phyloP scores from a whole-genome alignment of 1,140 invertebrate genomes.

The Aphaenogaster floridana region DNA sequence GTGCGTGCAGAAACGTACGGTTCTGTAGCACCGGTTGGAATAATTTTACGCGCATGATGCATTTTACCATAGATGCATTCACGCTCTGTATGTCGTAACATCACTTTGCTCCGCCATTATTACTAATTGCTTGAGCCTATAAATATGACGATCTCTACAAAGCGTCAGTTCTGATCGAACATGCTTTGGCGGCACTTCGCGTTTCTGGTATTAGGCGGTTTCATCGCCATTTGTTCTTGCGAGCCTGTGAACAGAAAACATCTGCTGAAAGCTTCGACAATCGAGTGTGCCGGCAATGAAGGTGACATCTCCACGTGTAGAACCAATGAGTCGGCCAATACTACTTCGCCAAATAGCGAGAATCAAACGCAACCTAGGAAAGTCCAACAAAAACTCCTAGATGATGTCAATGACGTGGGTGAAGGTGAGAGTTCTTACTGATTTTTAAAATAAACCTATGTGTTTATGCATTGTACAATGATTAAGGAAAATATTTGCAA shows the following conservation, averaged over 20 bases:
- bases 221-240: constrained; percentile 60
- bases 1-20: constrained; percentile 48
- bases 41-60: constrained; percentile 79
- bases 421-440: not conserved
- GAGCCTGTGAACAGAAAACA: constrained; percentile 28
- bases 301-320: constrained; percentile 17
- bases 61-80: constrained; percentile 82
- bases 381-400: not conserved
- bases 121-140: constrained; percentile 82
- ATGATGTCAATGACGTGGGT: not conserved
- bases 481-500: not conserved
- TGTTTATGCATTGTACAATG: not conserved
- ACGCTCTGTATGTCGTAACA: constrained; percentile 86
- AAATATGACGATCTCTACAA: constrained; percentile 79
- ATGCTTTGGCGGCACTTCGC: constrained; percentile 82
- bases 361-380: not conserved
- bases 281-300: constrained; percentile 6
- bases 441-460: not conserved
- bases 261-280: not conserved
- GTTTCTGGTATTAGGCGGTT: constrained; percentile 68
- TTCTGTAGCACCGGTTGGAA: constrained; percentile 51
- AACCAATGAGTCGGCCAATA: no score
- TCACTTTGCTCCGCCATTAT: constrained; percentile 65
- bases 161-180: constrained; percentile 82
- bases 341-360: not conserved